Conservation (phyloP, 2,797 vertebrate species). For the Ctenopoma kingsleyae region DNA sequence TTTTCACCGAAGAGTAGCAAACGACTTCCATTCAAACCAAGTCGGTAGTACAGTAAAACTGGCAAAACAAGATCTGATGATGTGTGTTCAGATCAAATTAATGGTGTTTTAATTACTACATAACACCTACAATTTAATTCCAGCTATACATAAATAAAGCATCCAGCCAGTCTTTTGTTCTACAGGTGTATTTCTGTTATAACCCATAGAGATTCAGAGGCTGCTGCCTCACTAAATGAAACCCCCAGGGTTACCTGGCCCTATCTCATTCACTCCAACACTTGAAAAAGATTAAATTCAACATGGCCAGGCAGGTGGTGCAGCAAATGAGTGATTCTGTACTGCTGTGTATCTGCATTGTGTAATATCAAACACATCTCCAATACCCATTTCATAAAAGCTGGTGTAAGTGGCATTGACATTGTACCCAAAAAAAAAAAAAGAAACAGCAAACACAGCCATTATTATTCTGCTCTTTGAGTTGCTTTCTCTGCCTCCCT, state of each 20-base stretch:
- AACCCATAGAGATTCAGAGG: neutral
- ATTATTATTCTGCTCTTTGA: conserved; percentile 6
- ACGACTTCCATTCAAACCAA: too few relatives aligned
- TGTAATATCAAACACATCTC: neutral
- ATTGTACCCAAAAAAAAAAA: neutral
- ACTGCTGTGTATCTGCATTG: neutral
- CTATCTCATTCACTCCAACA: conserved; percentile 5
- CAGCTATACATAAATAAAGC: neutral
- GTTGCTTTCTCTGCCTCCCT: neutral
- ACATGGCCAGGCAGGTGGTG: neutral
- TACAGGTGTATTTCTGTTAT: neutral
- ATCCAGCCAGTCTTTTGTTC: neutral
- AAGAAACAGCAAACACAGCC: neutral
- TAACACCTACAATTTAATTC: neutral
- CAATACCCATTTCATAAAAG: neutral
- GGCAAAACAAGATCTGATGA: neutral
- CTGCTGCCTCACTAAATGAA: conserved; percentile 6
- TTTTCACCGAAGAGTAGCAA: too few relatives aligned
- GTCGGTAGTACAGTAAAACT: neutral
- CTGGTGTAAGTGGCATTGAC: neutral
- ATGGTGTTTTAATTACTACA: neutral
- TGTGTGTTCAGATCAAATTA: too few relatives aligned
- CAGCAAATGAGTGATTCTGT: neutral
- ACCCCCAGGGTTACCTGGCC: conserved; percentile 2
- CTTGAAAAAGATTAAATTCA: conserved; percentile 23